phyloP scores from a whole-genome alignment of 2,888 invertebrate species.

The Apeira syringaria region DNA sequence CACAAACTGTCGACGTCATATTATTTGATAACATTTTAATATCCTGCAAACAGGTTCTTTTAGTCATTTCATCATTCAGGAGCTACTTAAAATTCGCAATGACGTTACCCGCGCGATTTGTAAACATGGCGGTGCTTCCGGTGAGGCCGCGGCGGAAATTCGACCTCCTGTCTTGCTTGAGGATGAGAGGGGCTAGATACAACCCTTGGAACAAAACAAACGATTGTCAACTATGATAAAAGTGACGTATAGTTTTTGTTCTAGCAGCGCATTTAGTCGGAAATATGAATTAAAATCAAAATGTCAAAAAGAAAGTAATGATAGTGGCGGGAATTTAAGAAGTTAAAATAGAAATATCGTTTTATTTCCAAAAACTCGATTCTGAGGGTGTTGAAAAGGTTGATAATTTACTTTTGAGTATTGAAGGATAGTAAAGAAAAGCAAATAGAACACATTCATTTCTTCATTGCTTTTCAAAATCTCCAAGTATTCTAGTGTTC shows the following conservation, averaged over 20 bases:
- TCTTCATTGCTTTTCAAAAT: too few species aligned
- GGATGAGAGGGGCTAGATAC: conserved; percentile 23
- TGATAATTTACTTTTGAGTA: too few species aligned
- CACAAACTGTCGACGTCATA: conserved; percentile 3
- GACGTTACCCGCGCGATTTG: conserved; percentile 77
- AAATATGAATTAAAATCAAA: conserved; percentile 1
- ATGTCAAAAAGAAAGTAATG: too few species aligned
- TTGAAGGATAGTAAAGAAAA: too few species aligned
- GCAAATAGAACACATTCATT: too few species aligned
- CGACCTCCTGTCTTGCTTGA: conserved; percentile 54
- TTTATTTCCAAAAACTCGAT: too few species aligned
- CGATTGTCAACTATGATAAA: conserved; percentile 10
- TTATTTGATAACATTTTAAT: conserved; percentile 23
- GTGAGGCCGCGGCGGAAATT: conserved; percentile 79
- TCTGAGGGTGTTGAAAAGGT: too few species aligned
- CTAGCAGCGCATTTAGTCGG: too few species aligned
- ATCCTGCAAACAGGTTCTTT: conserved; percentile 38
- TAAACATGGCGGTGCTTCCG: conserved; percentile 78
- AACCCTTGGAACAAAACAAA: conserved; percentile 17
- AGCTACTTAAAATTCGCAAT: conserved; percentile 74
- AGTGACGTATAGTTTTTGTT: conserved; percentile 20
- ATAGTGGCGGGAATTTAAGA: too few species aligned
- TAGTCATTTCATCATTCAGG: conserved; percentile 47
- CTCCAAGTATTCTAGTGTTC: too few species aligned
- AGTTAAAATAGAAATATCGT: too few species aligned